These are phyloP conservation scores for Drosophila antonietae DNA, from an alignment of 2,888 invertebrate species.

Conservation along the genomic window DNA sequence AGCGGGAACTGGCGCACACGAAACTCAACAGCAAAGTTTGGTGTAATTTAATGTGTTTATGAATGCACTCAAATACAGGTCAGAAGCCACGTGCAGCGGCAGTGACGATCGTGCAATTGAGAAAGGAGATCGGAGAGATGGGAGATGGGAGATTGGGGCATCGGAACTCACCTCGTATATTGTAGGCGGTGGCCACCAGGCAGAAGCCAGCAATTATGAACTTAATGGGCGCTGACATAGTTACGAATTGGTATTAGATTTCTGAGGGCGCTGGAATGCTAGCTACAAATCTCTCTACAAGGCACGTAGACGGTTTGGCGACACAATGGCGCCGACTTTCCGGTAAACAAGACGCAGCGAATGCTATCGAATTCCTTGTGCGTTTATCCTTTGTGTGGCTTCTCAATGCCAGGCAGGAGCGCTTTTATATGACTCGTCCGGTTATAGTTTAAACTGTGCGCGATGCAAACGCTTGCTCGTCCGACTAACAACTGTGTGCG, in stretches of 20 bases:
- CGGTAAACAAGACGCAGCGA: constrained; percentile 28
- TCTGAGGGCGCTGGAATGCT: constrained; percentile 34
- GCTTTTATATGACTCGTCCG: constrained; percentile 1
- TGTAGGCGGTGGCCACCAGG: constrained; percentile 66
- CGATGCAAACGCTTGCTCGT: constrained; percentile 74
- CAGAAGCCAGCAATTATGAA: constrained; percentile 64
- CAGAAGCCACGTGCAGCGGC: constrained; percentile 33
- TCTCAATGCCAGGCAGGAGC: constrained; percentile 18
- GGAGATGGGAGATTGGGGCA: neutral
- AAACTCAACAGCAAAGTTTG: constrained; percentile 19
- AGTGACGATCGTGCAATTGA: constrained; percentile 1
- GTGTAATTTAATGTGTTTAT: constrained; percentile 27
- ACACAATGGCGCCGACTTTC: constrained; percentile 66
- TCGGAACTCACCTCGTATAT: constrained; percentile 66
- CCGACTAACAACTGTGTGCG: constrained; percentile 71
- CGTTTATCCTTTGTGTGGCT: constrained; percentile 42
- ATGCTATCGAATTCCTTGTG: constrained; percentile 31
- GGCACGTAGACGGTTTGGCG: constrained; percentile 45
- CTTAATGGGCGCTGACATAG: constrained; percentile 66
- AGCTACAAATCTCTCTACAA: constrained; percentile 27
- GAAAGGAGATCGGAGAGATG: constrained; percentile 18
- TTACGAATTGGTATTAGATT: constrained; percentile 26
- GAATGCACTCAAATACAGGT: constrained; percentile 17
- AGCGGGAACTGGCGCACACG: constrained; percentile 4
- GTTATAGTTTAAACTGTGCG: constrained; percentile 55